Evolutionary conservation across 92 coral and sea anemone genomes (phyloP), one percentile per base, ranked within the genome.

Genomic region (Epizoanthus rinbou): DNA sequence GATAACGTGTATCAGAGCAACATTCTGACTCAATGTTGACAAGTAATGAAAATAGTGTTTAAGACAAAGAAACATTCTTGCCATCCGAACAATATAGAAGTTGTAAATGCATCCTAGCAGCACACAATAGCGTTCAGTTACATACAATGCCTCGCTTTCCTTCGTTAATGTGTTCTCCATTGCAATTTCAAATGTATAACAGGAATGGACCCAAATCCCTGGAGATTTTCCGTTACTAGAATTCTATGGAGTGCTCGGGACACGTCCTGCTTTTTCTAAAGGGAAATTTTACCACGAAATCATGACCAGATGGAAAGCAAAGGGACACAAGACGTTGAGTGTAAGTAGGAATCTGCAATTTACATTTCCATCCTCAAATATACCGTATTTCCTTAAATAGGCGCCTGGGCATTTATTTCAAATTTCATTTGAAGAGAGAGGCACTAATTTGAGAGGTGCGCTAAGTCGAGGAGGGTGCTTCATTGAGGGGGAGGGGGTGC

Each of bases 191-290:
- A 2, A 11, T 57, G 3, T 35, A 52, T 15, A 65, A 9, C 19
- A 81, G 92, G 92, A 86, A 5, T 89, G 92, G 92, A 86, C 57
- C 35, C 54, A 78, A 63, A 68, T 89, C 43, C 84, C 89, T 0
- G 90, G 90, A 50, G 88, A 89, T 33, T 89, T 75, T 80, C 84
- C 84, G 8, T 13, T 89, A 25, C 89, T 65, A n/a, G 87, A 89
- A 13, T 89, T 82, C 70, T 76, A 65, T 56, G 92, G 92, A 39
- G 87, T 89, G 6, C 80, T 89, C 10, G 92, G 92, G 13, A 89
- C 92, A 10, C 82, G 92, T 11, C 92, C 92, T 11, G 85, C 92
- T 21, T 68, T 75, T 22, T 89, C 90, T 0, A 74, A 76, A 59
- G 92, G 90, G 10, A 52, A 75, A 21, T 86, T 82, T 0, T 86